Base-by-base conservation (phyloP, 2,113 vertebrate genomes). In the Xiphophorus maculatus region DNA sequence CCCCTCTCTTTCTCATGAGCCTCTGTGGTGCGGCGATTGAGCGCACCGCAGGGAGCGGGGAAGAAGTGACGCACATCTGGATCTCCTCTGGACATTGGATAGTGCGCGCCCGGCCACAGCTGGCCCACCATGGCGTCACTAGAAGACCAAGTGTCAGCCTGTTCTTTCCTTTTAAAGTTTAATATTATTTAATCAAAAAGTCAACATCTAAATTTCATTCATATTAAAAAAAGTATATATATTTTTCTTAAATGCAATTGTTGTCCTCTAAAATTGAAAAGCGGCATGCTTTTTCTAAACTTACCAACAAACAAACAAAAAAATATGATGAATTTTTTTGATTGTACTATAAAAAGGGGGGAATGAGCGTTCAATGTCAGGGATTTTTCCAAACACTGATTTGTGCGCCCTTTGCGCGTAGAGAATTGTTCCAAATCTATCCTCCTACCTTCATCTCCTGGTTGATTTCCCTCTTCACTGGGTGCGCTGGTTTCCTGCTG, bases 391-490 rank as follows among this genome's bases (percentile, higher is more conserved):
- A 58, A 28, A 76, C 76, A 77, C 3, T 84, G 66, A 83, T 86
- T 79, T 84, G 77, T 79, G 84, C 81, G 79, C 80, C 81, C 69
- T 66, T 81, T 19, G 44, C 61, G 72, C 69, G 82, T 66, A 79
- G 73, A 76, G 13, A 76, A 73, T 69, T 78, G 66, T 32, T n/a
- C 9, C 9, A 66, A 73, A 63, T 28, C 0, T 3, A 9, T 13
- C 19, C 66, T 33, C 93, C 89, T 94, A 98, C 97, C 97, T 98
- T 97, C 97, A 98, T 97, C 93, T 98, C 97, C 87, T 97, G 96
- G 83, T 97, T 97, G 92, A 97, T 97, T 93, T 97, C 97, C 90
- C 97, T 95, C 87, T 97, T 97, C 67, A 98, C 95, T 1, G 97
- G 97, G 91, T 96, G 96, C 85, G 96, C 96, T 90, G 96, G 96